A percentile compares a stretch with the other conserved stretches of the same genome.
Conservation (phyloP, 2,113 vertebrate genomes). For the Apeltes quadracus region DNA sequence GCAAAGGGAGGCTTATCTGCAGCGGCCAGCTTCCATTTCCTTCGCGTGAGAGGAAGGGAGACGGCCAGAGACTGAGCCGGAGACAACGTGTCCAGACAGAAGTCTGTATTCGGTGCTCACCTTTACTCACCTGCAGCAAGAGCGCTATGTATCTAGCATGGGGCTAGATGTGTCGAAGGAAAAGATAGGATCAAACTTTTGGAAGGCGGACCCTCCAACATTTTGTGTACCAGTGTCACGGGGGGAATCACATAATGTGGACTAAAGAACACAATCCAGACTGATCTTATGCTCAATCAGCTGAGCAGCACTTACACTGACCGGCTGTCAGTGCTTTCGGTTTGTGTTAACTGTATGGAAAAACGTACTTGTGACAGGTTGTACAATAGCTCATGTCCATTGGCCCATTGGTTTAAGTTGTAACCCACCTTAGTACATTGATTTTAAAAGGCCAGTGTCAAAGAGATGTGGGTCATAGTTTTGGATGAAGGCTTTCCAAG, state of each 20-base stretch:
- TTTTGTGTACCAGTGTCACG: background rate
- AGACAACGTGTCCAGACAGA: constrained; percentile 57
- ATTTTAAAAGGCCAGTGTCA: background rate
- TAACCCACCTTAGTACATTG: background rate
- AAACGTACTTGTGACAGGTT: too few relatives aligned
- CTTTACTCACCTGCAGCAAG: constrained; percentile 39
- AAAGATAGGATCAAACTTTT: constrained; percentile 34
- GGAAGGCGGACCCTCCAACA: background rate
- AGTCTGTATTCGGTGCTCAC: constrained; percentile 64
- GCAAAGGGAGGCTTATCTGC: constrained; percentile 73
- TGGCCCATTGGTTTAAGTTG: background rate
- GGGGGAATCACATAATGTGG: background rate
- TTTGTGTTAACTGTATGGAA: background rate
- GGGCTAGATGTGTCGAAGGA: constrained; percentile 30
- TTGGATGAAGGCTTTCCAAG: constrained; percentile 10
- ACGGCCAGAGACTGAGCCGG: constrained; percentile 40
- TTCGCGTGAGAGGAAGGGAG: constrained; percentile 55
- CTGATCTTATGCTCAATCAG: background rate
- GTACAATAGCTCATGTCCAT: background rate
- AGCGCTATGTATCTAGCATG: too few relatives aligned
- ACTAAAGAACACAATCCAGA: background rate
- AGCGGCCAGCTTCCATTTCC: constrained; percentile 74
- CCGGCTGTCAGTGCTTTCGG: background rate
- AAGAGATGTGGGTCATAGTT: constrained; percentile 20
- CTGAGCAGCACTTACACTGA: background rate